Evolutionary conservation across 2,888 invertebrate genomes (phyloP), one percentile per base, ranked within the genome.

Genomic region (Panzeria rudis): DNA sequence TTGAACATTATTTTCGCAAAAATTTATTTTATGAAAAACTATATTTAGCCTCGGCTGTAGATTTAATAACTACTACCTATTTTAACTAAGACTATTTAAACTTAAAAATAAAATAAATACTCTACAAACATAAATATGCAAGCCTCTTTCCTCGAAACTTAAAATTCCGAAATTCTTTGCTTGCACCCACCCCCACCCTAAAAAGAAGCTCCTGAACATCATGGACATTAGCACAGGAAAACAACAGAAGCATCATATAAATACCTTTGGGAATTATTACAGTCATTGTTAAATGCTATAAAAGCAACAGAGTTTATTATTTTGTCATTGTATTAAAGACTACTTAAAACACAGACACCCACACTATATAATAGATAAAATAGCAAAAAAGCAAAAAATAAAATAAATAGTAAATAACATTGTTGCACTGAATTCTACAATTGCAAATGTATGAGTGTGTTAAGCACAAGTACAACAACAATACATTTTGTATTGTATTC

Each of bases 191-290:
- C 6, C 8, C 59, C 23, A 15, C 4, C 15, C 25, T 29, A 15
- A 38, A 62, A 52, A 23, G 23, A 52, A 29, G 25, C 25, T 25
- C 32, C 20, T 35, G 20, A 61, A 41, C 41, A 29, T 35, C 29
- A 69, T 56, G 68, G 59, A 59, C 59, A 25, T 25, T 54, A 50
- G 1, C 15, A 38, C 29, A 62, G 50, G 29, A 59, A 20, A 54
- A 71, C 61, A 69, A 32, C 44, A 64, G n/a, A 20, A 54, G 23
- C 54, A 73, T 75, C 82, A 78, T 82, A 82, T 78, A 85, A 85
- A 85, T 85, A 85, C 78, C 85, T 85, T 75, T 75, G 78, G 75
- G 78, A 85, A 82, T 82, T 85, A 85, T 82, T 75, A 79, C 78
- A 79, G 75, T 82, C 82, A 82, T 75, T 82, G 85, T 78, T 54